Percentiles rank a stretch among this genome's conserved stretches.
phyloP scores from a whole-genome alignment of 2,888 invertebrate species.

The Eupeodes luniger region DNA sequence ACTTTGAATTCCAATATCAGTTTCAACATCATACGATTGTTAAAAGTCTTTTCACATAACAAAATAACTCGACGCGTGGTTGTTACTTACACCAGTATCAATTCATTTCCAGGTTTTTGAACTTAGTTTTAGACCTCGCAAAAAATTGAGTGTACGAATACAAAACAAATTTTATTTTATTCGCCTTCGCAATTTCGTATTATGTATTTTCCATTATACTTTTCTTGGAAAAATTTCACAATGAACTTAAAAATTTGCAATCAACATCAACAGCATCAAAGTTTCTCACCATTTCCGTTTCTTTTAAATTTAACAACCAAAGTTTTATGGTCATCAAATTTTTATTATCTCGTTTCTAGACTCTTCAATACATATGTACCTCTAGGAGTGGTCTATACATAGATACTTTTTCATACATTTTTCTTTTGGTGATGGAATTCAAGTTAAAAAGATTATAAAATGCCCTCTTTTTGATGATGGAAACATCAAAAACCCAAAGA shows the following conservation, averaged over 20 bases:
- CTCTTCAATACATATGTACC: conserved; percentile 26
- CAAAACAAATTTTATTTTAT: conserved; percentile 55
- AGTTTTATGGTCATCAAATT: conserved; percentile 71
- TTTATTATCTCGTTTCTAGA: conserved; percentile 38
- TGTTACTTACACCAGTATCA: too few relatives aligned
- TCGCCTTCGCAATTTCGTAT: not conserved
- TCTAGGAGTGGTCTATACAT: too few relatives aligned
- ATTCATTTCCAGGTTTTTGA: too few relatives aligned
- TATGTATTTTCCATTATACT: conserved; percentile 50
- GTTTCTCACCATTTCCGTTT: not conserved
- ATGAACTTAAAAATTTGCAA: conserved; percentile 68
- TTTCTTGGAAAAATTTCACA: conserved; percentile 65
- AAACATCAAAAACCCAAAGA: conserved; percentile 35
- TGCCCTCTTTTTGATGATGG: conserved; percentile 36
- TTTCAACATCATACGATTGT: too few relatives aligned
- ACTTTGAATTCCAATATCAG: too few relatives aligned
- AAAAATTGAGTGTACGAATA: not conserved
- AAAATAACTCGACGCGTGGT: too few relatives aligned
- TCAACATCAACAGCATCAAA: conserved; percentile 11
- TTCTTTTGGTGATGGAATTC: conserved; percentile 31
- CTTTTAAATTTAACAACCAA: conserved; percentile 41
- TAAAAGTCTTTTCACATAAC: too few relatives aligned
- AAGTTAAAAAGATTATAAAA: conserved; percentile 49
- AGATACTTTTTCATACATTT: conserved; percentile 1
- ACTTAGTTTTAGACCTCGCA: too few relatives aligned